Conservation (phyloP, 2,113 vertebrate species). For the Zonotrichia leucophrys region DNA sequence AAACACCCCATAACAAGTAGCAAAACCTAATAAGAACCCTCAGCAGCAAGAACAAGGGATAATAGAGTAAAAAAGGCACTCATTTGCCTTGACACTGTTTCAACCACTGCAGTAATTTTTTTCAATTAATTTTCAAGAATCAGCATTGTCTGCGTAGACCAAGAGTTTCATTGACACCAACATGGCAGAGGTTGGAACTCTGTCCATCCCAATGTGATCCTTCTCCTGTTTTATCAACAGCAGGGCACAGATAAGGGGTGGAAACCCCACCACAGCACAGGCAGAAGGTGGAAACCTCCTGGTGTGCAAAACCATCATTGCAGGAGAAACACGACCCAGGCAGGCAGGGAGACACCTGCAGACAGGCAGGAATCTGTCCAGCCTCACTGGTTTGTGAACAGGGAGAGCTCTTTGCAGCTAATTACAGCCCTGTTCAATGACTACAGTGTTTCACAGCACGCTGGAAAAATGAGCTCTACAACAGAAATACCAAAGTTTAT, state of each 20-base stretch:
- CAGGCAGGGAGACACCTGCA: neutral
- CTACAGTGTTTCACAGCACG: neutral
- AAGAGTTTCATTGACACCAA: neutral
- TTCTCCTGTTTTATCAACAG: neutral
- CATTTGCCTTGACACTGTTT: neutral
- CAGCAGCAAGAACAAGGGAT: neutral
- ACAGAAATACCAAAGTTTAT: constrained; percentile 1
- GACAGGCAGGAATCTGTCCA: neutral
- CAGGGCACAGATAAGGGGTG: neutral
- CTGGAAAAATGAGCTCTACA: neutral
- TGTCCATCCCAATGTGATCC: neutral
- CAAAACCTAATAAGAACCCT: neutral
- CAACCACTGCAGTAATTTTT: neutral
- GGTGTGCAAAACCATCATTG: neutral
- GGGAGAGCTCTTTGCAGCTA: neutral
- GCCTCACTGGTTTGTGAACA: neutral
- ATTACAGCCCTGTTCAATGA: neutral
- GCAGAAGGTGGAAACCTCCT: neutral
- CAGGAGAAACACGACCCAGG: neutral
- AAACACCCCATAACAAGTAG: constrained; percentile 32
- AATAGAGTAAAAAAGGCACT: neutral
- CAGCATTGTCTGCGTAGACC: neutral
- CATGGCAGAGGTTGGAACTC: neutral
- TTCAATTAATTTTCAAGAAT: neutral
- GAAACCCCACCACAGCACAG: neutral